A percentile compares a stretch with the other conserved stretches of the same genome.
phyloP scores from a whole-genome alignment of 2,888 invertebrate species.

The Rambutsinella grinnellia region DNA sequence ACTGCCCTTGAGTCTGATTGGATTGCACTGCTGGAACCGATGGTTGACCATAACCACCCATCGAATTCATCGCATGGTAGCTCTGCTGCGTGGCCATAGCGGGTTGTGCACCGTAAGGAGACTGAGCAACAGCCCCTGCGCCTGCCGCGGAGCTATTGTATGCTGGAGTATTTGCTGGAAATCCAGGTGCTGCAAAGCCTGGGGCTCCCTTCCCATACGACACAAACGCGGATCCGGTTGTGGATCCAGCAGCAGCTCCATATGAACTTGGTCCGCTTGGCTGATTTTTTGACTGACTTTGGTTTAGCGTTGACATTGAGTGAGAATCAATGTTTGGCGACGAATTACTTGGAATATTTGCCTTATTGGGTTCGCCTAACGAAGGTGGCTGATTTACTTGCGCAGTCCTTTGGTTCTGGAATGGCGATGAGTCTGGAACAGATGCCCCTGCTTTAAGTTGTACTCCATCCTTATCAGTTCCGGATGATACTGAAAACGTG shows the following conservation, averaged over 20 bases:
- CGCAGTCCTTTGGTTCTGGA: constrained; percentile 64
- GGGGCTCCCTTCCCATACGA: constrained; percentile 64
- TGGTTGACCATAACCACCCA: constrained; percentile 57
- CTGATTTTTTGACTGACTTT: constrained; percentile 57
- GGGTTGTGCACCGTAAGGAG: constrained; percentile 51
- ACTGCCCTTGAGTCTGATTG: constrained; percentile 49
- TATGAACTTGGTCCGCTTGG: constrained; percentile 58
- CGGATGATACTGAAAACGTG: constrained; percentile 56
- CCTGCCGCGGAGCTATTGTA: constrained; percentile 46
- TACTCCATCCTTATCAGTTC: constrained; percentile 58
- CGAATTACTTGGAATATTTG: constrained; percentile 40
- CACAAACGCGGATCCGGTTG: constrained; percentile 64
- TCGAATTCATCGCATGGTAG: constrained; percentile 57
- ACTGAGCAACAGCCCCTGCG: constrained; percentile 31
- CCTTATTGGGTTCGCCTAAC: constrained; percentile 32
- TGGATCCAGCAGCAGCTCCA: constrained; percentile 54
- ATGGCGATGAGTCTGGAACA: constrained; percentile 61
- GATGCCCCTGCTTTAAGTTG: constrained; percentile 56
- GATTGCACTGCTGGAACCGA: constrained; percentile 57
- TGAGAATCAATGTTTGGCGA: constrained; percentile 48
- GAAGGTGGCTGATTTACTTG: constrained; percentile 41
- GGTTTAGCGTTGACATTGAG: constrained; percentile 54
- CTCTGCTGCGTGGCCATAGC: constrained; percentile 49
- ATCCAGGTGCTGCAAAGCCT: constrained; percentile 64
- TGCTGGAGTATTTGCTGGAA: constrained; percentile 56